Evolutionary conservation across 2,797 vertebrate species (phyloP), one percentile per base, ranked within the genome.

Genomic region (Acrossocheilus wenchowensis): DNA sequence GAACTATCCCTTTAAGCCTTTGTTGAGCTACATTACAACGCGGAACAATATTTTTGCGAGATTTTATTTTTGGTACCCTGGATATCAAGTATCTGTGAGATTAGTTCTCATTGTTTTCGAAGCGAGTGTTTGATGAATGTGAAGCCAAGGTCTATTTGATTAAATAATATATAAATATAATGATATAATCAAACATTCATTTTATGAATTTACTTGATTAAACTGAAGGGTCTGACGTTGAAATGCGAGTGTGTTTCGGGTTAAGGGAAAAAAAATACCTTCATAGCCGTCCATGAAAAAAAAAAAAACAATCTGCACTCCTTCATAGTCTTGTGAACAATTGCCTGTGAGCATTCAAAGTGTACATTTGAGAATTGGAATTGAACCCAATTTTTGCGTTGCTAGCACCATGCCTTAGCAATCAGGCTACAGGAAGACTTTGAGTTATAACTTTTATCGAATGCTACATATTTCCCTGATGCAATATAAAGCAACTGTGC

Each of bases 401-500:
- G 21, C 54, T n/a, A n/a, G 10, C 9, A 1, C 54, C 57, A n/a
- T 62, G 60, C 26, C 1, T 12, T 62, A 62, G 11, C n/a, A 62
- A 66, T 66, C 62, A 30, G 62, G 62, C 62, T 12, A 66, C 62
- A 34, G 6, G 62, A 66, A 68, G 14, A 30, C 64, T 71, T 71
- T 71, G 36, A 39, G 30, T 36, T 41, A 10, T 0, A 41, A n/a
- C 45, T 26, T 43, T 50, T 30, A 48, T 75, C 15, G 4, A 6
- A 15, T 74, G 7, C 4, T 74, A 1, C 73, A 52, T 50, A 41
- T 72, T 15, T 30, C 39, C n/a, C 48, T 80, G 84, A 80, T 60
- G 77, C 66, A 85, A 85, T 36, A 79, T 60, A 85, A 62, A 60
- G 77, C 26, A 85, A 72, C 36, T 4, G 48, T 3, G 11, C 30